Percentiles rank a stretch among this genome's conserved stretches.
Evolutionary conservation across 30 jellyfish, hydroid and myxozoan genomes (phyloP).

Genomic region (Cassiopea andromeda): DNA sequence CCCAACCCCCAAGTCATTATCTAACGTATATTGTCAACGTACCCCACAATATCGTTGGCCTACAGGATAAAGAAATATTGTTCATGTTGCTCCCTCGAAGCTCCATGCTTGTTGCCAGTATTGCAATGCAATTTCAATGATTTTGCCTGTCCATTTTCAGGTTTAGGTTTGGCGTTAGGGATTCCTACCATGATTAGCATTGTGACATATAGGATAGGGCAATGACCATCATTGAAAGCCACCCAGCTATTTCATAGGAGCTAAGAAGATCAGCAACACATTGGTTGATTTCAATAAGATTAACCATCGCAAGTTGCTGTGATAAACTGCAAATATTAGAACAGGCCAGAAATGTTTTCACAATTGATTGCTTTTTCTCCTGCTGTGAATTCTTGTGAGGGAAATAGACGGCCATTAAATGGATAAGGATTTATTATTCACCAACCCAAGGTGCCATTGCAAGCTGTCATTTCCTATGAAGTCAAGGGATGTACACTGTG

Average conservation of each 20-base stretch:
- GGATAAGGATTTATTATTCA: conserved; percentile 66
- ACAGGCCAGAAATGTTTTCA: conserved; percentile 1
- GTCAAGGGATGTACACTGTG: conserved; percentile 13
- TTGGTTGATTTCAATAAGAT: conserved; percentile 10
- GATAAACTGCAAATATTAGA: neutral
- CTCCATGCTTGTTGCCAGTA: no score
- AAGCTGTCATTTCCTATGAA: conserved; percentile 56
- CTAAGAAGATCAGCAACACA: neutral
- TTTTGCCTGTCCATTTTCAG: no score
- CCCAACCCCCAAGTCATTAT: no score
- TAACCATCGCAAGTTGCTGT: conserved; percentile 1
- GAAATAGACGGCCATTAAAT: conserved; percentile 51
- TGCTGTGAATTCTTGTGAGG: conserved; percentile 32
- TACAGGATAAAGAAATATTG: no score
- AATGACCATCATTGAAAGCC: neutral
- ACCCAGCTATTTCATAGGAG: neutral
- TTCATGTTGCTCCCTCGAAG: no score
- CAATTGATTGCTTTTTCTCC: conserved; percentile 38
- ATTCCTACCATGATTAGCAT: neutral
- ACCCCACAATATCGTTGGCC: no score
- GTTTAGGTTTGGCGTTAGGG: no score
- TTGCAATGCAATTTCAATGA: no score
- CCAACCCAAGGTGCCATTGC: conserved; percentile 49
- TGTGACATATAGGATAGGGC: neutral
- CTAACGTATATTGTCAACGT: no score